These are phyloP conservation scores for Drosophila planitibia DNA, from an alignment of 2,888 invertebrate species.

Conservation along the genomic window DNA sequence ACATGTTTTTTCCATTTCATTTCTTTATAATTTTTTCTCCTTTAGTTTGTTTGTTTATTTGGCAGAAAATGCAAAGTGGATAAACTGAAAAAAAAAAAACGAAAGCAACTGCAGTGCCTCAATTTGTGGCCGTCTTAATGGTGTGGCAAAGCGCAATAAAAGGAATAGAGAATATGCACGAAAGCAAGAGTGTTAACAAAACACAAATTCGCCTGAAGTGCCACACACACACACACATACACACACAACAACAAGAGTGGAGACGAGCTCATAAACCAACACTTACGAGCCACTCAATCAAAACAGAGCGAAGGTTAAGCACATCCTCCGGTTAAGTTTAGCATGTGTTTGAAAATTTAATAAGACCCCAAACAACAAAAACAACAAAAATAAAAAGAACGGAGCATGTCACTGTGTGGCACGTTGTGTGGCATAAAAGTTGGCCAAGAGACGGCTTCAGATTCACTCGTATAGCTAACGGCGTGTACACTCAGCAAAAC, in stretches of 20 bases:
- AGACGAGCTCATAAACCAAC: conserved; percentile 64
- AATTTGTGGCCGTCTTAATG: conserved; percentile 51
- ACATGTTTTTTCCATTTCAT: conserved; percentile 43
- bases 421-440: conserved; percentile 37
- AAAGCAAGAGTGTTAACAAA: conserved; percentile 28
- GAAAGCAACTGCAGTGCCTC: conserved; percentile 51
- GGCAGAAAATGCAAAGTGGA: conserved; percentile 34
- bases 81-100: conserved; percentile 47
- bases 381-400: conserved; percentile 14
- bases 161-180: conserved; percentile 32
- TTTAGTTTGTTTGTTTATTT: conserved; percentile 41
- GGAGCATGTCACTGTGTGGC: conserved; percentile 13
- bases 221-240: conserved; percentile 3
- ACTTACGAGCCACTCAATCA: conserved; percentile 76
- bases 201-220: conserved; percentile 31
- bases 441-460: conserved; percentile 39
- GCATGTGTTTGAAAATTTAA: conserved; percentile 79
- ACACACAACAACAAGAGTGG: conserved; percentile 7
- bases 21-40: conserved; percentile 12
- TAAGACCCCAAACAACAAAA: conserved; percentile 50
- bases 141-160: conserved; percentile 43
- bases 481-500: neutral
- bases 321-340: conserved; percentile 78
- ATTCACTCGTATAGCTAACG: conserved; percentile 27
- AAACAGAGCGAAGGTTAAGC: conserved; percentile 78